Evolutionary conservation across 2,888 invertebrate genomes (phyloP).

Genomic region (Amphipyra berbera): DNA sequence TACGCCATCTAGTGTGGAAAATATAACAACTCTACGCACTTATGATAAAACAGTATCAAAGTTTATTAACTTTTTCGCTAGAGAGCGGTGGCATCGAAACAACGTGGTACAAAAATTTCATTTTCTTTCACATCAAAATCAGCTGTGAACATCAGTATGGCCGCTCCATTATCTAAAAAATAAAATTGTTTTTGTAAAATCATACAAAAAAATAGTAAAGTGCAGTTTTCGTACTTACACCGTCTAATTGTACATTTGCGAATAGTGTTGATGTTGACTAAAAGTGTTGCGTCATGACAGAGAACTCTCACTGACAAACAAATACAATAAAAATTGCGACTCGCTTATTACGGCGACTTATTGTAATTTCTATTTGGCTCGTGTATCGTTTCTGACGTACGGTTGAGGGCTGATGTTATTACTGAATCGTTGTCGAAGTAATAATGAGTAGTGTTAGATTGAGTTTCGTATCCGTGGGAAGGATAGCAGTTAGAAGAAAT

Average conservation of each 20-base stretch:
- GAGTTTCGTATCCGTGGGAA: constrained; percentile 86
- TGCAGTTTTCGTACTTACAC: constrained; percentile 84
- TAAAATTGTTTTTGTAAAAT: constrained; percentile 84
- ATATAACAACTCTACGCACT: constrained; percentile 28
- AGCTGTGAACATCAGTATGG: constrained; percentile 90
- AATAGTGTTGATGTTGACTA: constrained; percentile 85
- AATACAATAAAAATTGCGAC: constrained; percentile 87
- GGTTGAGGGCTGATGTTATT: constrained; percentile 81
- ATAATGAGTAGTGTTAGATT: constrained; percentile 88
- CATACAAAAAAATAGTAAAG: constrained; percentile 82
- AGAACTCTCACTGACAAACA: constrained; percentile 89
- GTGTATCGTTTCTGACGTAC: constrained; percentile 69
- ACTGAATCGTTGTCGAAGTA: constrained; percentile 71
- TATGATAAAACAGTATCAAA: constrained; percentile 70
- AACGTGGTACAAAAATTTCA: constrained; percentile 85
- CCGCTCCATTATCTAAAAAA: constrained; percentile 84
- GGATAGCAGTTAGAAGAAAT: constrained; percentile 86
- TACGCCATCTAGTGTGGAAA: constrained; percentile 30
- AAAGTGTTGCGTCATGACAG: constrained; percentile 90
- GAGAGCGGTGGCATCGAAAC: constrained; percentile 79
- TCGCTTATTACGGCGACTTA: constrained; percentile 67
- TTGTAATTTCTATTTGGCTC: constrained; percentile 76
- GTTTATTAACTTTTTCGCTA: constrained; percentile 56
- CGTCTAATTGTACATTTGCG: constrained; percentile 73
- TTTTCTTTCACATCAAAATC: constrained; percentile 89